phyloP scores from a whole-genome alignment of 2,888 invertebrate species.

The Idaea aversata region DNA sequence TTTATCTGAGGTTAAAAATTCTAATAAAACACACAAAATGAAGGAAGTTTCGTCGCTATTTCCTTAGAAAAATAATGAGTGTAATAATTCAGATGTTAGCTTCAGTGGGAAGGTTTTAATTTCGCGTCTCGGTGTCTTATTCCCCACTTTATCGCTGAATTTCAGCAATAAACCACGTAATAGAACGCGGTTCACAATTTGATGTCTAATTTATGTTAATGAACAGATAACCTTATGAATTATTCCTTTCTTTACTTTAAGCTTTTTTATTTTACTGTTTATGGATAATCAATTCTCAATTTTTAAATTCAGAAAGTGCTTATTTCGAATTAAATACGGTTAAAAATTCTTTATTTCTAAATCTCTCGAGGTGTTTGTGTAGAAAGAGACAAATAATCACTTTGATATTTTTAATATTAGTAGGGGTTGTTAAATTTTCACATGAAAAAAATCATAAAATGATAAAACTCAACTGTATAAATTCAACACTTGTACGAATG shows the following conservation, averaged over 20 bases:
- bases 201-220: constrained; percentile 31
- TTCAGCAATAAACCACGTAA: constrained; percentile 25
- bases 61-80: background rate
- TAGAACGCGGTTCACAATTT: constrained; percentile 28
- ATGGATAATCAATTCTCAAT: no score
- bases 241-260: background rate
- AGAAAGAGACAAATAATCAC: background rate
- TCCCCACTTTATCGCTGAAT: constrained; percentile 22
- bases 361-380: background rate
- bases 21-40: background rate
- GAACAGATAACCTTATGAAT: constrained; percentile 21
- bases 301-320: no score
- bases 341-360: background rate
- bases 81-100: background rate
- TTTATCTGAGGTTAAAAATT: background rate
- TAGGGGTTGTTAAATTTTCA: background rate
- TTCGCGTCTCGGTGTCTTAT: constrained; percentile 10
- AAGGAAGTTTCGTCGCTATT: background rate
- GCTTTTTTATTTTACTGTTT: background rate
- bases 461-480: background rate
- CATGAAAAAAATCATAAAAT: background rate
- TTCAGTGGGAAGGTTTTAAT: background rate
- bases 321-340: no score
- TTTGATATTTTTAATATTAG: background rate
- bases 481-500: background rate